A percentile compares a stretch with the other conserved stretches of the same genome.
phyloP scores from a whole-genome alignment of 1,140 invertebrate genomes.

The Anastrepha obliqua region DNA sequence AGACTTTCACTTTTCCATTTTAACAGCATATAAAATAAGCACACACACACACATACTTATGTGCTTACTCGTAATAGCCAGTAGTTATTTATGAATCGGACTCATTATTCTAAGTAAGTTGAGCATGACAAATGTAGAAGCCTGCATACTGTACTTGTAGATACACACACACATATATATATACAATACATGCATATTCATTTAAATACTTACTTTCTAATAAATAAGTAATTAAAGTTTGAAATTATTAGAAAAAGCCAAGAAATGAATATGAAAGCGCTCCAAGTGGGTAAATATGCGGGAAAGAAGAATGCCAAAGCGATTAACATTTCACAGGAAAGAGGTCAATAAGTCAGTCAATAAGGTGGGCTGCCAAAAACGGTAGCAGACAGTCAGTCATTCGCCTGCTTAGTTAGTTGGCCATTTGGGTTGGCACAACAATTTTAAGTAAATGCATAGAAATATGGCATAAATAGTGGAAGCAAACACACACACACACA shows the following conservation, averaged over 20 bases:
- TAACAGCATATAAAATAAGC: neutral
- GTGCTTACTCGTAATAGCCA: neutral
- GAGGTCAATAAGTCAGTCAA: conserved; percentile 20
- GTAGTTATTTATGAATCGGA: neutral
- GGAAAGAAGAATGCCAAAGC: neutral
- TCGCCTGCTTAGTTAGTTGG: conserved; percentile 6
- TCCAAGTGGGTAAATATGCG: neutral
- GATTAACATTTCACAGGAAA: conserved; percentile 35
- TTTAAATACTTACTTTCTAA: conserved; percentile 19
- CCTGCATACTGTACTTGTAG: neutral
- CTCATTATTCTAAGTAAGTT: conserved; percentile 10
- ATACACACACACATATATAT: neutral
- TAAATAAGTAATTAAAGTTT: conserved; percentile 51
- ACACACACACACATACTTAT: too few relatives aligned
- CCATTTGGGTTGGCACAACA: conserved; percentile 15
- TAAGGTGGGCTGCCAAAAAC: neutral
- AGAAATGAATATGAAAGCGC: neutral
- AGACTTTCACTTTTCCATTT: conserved; percentile 31
- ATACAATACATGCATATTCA: neutral
- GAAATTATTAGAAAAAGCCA: neutral
- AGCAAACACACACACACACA: neutral
- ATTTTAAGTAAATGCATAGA: neutral
- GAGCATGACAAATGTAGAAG: neutral
- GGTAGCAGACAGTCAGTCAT: neutral
- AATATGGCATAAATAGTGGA: too few relatives aligned